phyloP scores from a whole-genome alignment of 2,888 invertebrate species.

The Caenorhabditis virilis region DNA sequence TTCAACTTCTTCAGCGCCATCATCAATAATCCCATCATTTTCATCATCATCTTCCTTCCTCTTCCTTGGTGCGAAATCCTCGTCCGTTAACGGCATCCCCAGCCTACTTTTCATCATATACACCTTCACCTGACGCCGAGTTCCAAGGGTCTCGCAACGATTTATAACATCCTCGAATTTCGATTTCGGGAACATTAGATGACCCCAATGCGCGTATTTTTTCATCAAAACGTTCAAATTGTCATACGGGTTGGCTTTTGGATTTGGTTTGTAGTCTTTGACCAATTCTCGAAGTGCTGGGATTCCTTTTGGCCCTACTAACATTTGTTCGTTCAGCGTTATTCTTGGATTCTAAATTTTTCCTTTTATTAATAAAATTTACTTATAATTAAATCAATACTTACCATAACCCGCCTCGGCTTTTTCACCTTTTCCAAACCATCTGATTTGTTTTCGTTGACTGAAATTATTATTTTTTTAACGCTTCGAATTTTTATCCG shows the following conservation, averaged over 20 bases:
- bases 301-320: conserved; percentile 41
- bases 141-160: conserved; percentile 48
- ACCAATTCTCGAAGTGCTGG: conserved; percentile 29
- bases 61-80: conserved; percentile 17
- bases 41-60: not conserved
- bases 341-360: conserved; percentile 31
- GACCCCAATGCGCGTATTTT: conserved; percentile 48
- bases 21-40: conserved; percentile 13
- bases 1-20: conserved; percentile 3
- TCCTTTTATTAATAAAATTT: not conserved
- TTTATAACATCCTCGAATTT: conserved; percentile 48
- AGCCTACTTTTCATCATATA: conserved; percentile 25
- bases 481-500: not conserved
- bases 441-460: conserved; percentile 14
- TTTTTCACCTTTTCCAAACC: conserved; percentile 10
- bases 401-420: conserved; percentile 5
- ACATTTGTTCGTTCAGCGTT: conserved; percentile 36
- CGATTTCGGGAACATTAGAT: conserved; percentile 45
- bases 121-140: conserved; percentile 33
- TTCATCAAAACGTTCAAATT: conserved; percentile 43
- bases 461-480: conserved; percentile 11
- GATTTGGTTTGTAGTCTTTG: conserved; percentile 39
- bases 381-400: not conserved
- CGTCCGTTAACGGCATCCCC: conserved; percentile 39
- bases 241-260: conserved; percentile 45